Base-by-base conservation (phyloP, 2,797 vertebrate genomes). In the Kryptolebias ocellatus region DNA sequence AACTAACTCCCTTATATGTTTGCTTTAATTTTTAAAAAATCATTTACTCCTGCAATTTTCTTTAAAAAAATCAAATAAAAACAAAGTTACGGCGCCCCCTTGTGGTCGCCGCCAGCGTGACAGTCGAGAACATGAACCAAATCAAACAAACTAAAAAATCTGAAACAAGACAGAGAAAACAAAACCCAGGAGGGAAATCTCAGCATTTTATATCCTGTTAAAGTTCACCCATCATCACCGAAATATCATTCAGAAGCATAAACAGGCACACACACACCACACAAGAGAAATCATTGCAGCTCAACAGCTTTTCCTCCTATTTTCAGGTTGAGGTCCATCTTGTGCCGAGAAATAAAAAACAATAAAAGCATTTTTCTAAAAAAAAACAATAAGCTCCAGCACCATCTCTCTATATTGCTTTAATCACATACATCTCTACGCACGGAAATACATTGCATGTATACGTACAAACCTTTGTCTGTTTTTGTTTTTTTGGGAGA, bases 341-440 rank as follows among this genome's bases (percentile, higher is more conserved):
- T 78, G 42, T 62, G 61, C 76, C 42, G 61, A 75, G 78, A 79
- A 73, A 45, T 14, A 44, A 44, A 45, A 27, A 50, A 28, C 28
- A 24, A 46, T 83, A 87, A 84, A 62, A 72, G 58, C 64, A 82
- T 81, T 76, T 42, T 78, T 79, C 34, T 61, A 63, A 81, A 87
- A 49, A n/a, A 24, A 24, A 76, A 78, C 72, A 79, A 83, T 82
- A 59, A 86, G 62, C 74, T 92, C 75, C 87, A 90, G 87, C 87
- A 87, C 84, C 81, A 78, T 87, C 80, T 79, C 76, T 85, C 85
- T 90, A 92, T 90, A 92, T 92, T 93, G 89, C 90, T 93, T 92
- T 90, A 90, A 92, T 92, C 89, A 90, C 83, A 86, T 76, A 92
- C 81, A 90, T 87, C 87, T 87, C 86, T 87, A 74, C 76, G 90